These are phyloP conservation scores for Corythoichthys haematopterus DNA, from an alignment of 2,113 vertebrate genomes.

Conservation along the genomic window DNA sequence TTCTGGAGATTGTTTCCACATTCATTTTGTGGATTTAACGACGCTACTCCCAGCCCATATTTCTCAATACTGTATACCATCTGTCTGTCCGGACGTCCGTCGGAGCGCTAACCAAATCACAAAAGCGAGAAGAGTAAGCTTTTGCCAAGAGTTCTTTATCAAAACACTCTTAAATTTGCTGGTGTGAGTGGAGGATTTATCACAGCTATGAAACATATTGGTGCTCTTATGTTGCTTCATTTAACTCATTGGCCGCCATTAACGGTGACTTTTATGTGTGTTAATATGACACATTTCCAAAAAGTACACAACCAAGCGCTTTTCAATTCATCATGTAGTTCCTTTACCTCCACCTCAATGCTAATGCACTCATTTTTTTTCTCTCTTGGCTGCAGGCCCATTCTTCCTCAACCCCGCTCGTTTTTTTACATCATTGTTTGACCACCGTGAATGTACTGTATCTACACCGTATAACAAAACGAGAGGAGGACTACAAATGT, in stretches of 20 bases:
- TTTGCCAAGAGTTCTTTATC: conserved; percentile 74
- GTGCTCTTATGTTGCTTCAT: conserved; percentile 86
- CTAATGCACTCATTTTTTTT: conserved; percentile 17
- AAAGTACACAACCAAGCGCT: background rate
- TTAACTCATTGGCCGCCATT: conserved; percentile 71
- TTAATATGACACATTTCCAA: background rate
- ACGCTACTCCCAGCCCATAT: conserved; percentile 32
- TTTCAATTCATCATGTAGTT: background rate
- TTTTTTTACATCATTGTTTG: conserved; percentile 67
- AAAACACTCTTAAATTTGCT: conserved; percentile 81
- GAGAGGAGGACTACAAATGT: conserved; percentile 53
- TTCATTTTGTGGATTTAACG: conserved; percentile 76
- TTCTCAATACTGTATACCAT: conserved; percentile 9
- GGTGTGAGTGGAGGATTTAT: conserved; percentile 80
- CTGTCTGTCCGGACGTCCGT: background rate
- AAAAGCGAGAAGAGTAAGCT: conserved; percentile 34
- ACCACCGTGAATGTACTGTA: conserved; percentile 42
- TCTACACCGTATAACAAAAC: conserved; percentile 51
- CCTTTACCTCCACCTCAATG: conserved; percentile 26
- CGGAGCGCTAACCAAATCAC: conserved; percentile 24
- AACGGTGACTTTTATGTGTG: conserved; percentile 10
- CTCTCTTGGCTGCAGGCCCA: conserved; percentile 35
- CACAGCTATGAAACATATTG: conserved; percentile 82
- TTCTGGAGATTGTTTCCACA: conserved; percentile 75
- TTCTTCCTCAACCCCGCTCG: conserved; percentile 34